Evolutionary conservation across 2,888 invertebrate genomes (phyloP).

Genomic region (Eupithecia abbreviata): DNA sequence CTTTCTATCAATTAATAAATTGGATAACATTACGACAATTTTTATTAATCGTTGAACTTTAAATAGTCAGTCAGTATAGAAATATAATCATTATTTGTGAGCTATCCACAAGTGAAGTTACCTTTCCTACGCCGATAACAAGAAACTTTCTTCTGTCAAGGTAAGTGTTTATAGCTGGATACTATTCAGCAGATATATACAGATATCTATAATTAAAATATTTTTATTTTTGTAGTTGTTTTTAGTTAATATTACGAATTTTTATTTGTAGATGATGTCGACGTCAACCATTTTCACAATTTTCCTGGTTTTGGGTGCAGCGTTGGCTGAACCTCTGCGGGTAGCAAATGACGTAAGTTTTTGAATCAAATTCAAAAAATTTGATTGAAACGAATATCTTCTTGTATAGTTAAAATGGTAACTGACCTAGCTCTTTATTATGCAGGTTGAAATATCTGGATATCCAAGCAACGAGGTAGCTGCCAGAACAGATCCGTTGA

Average conservation of each 20-base stretch:
- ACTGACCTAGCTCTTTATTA: conserved; percentile 12
- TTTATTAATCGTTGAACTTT: conserved; percentile 9
- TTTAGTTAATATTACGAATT: neutral
- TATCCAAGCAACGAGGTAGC: conserved; percentile 32
- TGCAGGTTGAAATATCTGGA: conserved; percentile 29
- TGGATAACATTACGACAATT: conserved; percentile 22
- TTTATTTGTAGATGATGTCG: conserved; percentile 22
- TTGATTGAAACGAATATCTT: too few species aligned
- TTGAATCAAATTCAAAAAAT: too few species aligned
- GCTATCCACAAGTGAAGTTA: conserved; percentile 18
- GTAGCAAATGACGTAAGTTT: conserved; percentile 25
- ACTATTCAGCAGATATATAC: neutral
- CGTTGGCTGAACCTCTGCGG: conserved; percentile 27
- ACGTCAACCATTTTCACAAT: conserved; percentile 18
- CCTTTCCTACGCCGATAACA: neutral
- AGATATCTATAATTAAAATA: neutral
- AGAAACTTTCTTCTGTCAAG: conserved; percentile 5
- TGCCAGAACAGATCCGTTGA: conserved; percentile 28
- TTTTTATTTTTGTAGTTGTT: neutral
- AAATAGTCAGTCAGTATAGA: conserved; percentile 16
- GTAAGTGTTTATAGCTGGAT: conserved; percentile 14
- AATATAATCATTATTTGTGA: conserved; percentile 22
- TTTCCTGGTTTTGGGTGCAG: conserved; percentile 24
- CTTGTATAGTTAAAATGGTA: neutral
- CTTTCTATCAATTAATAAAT: conserved; percentile 22